Conservation (phyloP, 2,888 invertebrate species). For the Phortica magna region DNA sequence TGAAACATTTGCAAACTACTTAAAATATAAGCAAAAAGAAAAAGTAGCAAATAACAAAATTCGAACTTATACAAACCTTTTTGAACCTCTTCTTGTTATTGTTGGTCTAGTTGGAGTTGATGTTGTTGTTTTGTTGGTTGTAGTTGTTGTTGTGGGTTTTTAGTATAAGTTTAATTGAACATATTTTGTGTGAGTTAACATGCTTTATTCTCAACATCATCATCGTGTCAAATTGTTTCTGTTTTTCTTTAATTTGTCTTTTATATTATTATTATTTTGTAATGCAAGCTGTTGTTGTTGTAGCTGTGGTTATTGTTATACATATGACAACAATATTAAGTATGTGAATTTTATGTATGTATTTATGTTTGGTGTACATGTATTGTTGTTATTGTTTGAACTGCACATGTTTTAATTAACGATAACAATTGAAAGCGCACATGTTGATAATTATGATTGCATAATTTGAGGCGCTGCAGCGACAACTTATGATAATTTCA, state of each 20-base stretch:
- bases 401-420: slow-evolving; percentile 42
- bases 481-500: slow-evolving; percentile 27
- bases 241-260: slow-evolving; percentile 34
- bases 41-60: slow-evolving; percentile 10
- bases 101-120: slow-evolving; percentile 44
- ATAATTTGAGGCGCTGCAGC: slow-evolving; percentile 39
- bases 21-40: slow-evolving; percentile 1
- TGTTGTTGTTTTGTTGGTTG: slow-evolving; percentile 48
- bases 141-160: slow-evolving; percentile 45
- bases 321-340: background rate
- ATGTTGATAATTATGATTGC: slow-evolving; percentile 33
- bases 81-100: slow-evolving; percentile 57
- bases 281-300: slow-evolving; percentile 36
- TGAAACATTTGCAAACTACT: background rate
- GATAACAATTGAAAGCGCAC: slow-evolving; percentile 20
- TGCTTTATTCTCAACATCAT: slow-evolving; percentile 38
- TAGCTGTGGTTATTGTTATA: slow-evolving; percentile 31
- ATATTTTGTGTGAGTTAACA: slow-evolving; percentile 35
- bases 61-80: slow-evolving; percentile 52
- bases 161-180: slow-evolving; percentile 1
- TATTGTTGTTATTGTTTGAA: slow-evolving; percentile 46
- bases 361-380: slow-evolving; percentile 37
- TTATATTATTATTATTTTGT: slow-evolving; percentile 25
- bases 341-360: slow-evolving; percentile 21
- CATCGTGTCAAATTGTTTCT: slow-evolving; percentile 37